phyloP scores from a whole-genome alignment of 2,888 invertebrate species.

The Protodeltote pygarga region DNA sequence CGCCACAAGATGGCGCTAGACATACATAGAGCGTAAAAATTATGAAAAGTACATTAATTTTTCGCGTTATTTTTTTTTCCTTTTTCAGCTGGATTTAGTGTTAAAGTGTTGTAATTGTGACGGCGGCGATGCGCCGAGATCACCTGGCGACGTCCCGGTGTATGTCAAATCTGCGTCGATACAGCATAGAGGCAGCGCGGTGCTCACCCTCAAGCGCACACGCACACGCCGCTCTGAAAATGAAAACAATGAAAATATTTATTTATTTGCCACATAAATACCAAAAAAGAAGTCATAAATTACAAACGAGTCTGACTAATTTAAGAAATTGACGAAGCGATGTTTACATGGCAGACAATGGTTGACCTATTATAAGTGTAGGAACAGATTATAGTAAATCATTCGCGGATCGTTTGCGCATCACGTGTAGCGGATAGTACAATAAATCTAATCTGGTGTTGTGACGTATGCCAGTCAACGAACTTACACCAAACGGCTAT shows the following conservation, averaged over 20 bases:
- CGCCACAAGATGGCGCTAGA: conserved; percentile 29
- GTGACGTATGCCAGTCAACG: conserved; percentile 43
- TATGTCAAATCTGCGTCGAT: conserved; percentile 88
- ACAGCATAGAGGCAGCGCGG: conserved; percentile 83
- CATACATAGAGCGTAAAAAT: conserved; percentile 22
- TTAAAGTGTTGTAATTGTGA: conserved; percentile 36
- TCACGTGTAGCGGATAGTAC: conserved; percentile 28
- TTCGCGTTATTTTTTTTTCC: conserved; percentile 31
- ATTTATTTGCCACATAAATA: background rate
- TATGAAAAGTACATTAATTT: conserved; percentile 43
- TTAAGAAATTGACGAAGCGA: background rate
- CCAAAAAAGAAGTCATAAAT: background rate
- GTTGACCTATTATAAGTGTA: conserved; percentile 14
- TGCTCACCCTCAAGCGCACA: conserved; percentile 65
- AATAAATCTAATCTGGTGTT: conserved; percentile 40
- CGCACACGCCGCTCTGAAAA: conserved; percentile 69
- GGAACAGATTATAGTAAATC: conserved; percentile 29
- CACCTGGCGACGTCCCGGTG: conserved; percentile 90
- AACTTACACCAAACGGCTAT: conserved; percentile 29
- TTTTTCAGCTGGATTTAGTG: conserved; percentile 33
- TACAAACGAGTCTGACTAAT: background rate
- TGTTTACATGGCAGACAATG: conserved; percentile 4
- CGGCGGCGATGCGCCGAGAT: conserved; percentile 66
- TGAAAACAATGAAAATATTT: conserved; percentile 19
- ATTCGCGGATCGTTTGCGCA: conserved; percentile 22